These are phyloP conservation scores for Ptychadena robeensis DNA, from an alignment of 2,797 vertebrate genomes.

Conservation along the genomic window DNA sequence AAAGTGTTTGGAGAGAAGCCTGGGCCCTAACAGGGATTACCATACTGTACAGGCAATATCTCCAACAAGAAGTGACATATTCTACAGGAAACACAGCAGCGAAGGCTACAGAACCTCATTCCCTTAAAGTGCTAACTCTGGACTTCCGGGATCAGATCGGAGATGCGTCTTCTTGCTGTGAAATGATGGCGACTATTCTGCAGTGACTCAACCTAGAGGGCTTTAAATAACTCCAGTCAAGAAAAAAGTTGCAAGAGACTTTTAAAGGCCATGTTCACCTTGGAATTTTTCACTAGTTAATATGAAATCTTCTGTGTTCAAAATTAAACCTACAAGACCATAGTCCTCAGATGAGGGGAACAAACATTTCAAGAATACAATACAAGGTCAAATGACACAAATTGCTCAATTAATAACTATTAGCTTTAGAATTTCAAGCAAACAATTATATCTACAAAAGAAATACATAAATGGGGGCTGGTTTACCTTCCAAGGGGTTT, in stretches of 20 bases:
- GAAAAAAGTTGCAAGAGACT: not conserved
- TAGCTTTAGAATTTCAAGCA: constrained; percentile 55
- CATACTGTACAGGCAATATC: not conserved
- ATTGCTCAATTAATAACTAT: constrained; percentile 58
- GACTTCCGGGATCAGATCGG: not conserved
- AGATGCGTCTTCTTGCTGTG: not conserved
- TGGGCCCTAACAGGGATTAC: constrained; percentile 19
- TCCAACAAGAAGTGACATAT: constrained; percentile 42
- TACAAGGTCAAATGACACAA: constrained; percentile 39
- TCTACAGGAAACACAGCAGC: constrained; percentile 16
- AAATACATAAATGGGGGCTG: too few species aligned
- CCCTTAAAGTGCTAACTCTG: constrained; percentile 14
- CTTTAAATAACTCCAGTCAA: not conserved
- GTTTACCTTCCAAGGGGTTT: too few species aligned
- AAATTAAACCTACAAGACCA: too few species aligned
- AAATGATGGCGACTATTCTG: not conserved
- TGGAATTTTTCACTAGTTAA: not conserved
- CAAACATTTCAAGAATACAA: not conserved
- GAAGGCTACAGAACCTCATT: not conserved
- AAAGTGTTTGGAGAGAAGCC: constrained; percentile 52
- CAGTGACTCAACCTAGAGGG: not conserved
- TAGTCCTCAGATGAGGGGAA: not conserved
- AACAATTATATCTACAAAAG: too few species aligned
- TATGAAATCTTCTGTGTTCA: too few species aligned
- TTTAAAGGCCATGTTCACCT: not conserved